These are phyloP conservation scores for Trachurus trachurus DNA, from an alignment of 2,797 vertebrate genomes.

Conservation along the genomic window DNA sequence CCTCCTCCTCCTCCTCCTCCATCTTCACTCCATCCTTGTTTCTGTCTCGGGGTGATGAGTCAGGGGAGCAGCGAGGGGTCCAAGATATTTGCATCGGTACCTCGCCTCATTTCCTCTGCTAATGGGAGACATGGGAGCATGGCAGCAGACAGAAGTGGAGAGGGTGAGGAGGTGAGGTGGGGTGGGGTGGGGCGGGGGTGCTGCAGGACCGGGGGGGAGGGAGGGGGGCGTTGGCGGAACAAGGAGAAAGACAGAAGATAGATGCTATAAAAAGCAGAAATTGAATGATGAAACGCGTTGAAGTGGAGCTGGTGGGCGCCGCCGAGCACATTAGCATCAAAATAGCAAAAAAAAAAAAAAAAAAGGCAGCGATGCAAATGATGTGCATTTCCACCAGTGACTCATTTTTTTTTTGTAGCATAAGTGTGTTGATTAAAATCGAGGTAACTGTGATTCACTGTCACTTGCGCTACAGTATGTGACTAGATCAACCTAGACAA, in stretches of 20 bases:
- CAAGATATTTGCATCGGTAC: constrained; percentile 65
- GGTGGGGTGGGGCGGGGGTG: constrained; percentile 11
- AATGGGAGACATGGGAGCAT: constrained; percentile 66
- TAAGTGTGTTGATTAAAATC: constrained; percentile 62
- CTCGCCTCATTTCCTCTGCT: constrained; percentile 78
- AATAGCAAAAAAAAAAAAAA: constrained; percentile 61
- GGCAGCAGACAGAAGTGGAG: constrained; percentile 50
- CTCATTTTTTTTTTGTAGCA: constrained; percentile 67
- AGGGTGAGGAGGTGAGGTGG: neutral
- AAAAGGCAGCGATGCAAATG: constrained; percentile 54
- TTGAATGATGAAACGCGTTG: constrained; percentile 40
- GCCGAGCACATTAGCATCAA: constrained; percentile 67
- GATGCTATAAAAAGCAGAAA: constrained; percentile 45
- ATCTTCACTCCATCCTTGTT: constrained; percentile 32
- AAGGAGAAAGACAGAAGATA: constrained; percentile 35
- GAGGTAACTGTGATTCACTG: constrained; percentile 63
- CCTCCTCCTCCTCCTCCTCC: neutral
- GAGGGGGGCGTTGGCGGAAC: constrained; percentile 33
- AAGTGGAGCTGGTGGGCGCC: constrained; percentile 38
- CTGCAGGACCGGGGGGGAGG: constrained; percentile 18
- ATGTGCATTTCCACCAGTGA: constrained; percentile 55
- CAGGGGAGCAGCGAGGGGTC: constrained; percentile 67
- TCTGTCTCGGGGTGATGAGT: constrained; percentile 66
- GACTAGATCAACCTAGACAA: constrained; percentile 55
- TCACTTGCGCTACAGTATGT: constrained; percentile 9